Percentiles rank a stretch among this genome's conserved stretches.
Evolutionary conservation across 2,888 invertebrate genomes (phyloP).

Genomic region (Meteorus colon): DNA sequence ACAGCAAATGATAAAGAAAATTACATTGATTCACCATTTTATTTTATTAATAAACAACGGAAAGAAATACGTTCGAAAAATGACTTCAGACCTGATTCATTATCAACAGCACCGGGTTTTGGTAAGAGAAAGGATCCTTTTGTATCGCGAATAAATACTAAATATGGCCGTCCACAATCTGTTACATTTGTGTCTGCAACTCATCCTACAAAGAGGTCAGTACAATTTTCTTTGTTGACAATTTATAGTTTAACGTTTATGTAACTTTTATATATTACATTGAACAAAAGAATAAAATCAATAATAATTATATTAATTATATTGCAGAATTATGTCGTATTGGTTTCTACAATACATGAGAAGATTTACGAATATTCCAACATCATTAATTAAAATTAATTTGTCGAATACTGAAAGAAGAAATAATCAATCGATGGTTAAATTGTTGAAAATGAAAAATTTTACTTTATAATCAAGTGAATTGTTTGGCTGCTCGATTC

Average conservation of each 20-base stretch:
- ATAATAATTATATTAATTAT: neutral
- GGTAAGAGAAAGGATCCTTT: constrained; percentile 28
- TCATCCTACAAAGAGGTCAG: constrained; percentile 18
- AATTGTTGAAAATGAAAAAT: neutral
- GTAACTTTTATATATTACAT: neutral
- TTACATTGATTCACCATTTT: neutral
- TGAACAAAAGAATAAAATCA: neutral
- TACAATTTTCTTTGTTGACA: neutral
- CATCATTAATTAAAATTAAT: neutral
- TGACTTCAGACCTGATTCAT: constrained; percentile 8
- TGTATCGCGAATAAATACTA: neutral
- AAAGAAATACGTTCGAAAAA: neutral
- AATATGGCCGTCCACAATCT: neutral
- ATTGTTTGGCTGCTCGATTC: neutral
- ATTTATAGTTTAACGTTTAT: neutral
- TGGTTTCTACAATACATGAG: neutral
- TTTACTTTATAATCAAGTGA: neutral
- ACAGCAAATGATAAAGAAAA: neutral
- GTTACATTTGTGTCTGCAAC: neutral
- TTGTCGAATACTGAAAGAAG: neutral
- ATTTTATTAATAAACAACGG: neutral
- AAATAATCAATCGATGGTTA: neutral
- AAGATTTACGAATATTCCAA: neutral
- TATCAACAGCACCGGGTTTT: constrained; percentile 27
- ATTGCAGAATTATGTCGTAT: neutral